Conservation (phyloP, 1,140 invertebrate species). For the Armadillidium nasatum region DNA sequence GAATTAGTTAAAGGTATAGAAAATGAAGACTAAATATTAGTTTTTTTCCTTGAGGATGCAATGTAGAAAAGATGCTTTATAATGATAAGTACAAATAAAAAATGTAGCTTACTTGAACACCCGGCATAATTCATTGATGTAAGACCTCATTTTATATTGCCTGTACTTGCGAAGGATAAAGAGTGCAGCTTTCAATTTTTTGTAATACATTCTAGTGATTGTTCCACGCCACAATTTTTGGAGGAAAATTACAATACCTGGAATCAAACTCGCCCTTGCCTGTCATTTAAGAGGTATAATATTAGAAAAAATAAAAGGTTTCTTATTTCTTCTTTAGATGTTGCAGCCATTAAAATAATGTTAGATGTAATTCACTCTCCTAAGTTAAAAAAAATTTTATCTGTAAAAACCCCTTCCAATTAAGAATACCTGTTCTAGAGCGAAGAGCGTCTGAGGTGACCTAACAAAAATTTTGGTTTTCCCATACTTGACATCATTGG, state of each 20-base stretch:
- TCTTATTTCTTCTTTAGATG: too few species aligned
- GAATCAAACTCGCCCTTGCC: slow-evolving; percentile 72
- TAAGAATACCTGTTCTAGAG: slow-evolving; percentile 65
- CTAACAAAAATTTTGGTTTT: slow-evolving; percentile 93
- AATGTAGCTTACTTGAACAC: slow-evolving; percentile 56
- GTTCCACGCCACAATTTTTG: slow-evolving; percentile 91
- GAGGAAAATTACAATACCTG: slow-evolving; percentile 80
- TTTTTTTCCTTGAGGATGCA: too few species aligned
- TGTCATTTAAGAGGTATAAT: too few species aligned
- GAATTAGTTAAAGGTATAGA: too few species aligned
- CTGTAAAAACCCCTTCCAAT: slow-evolving; percentile 42
- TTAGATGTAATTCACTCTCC: not conserved
- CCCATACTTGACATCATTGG: slow-evolving; percentile 83
- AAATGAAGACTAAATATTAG: too few species aligned
- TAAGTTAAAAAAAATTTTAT: not conserved
- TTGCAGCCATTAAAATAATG: too few species aligned
- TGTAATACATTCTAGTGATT: slow-evolving; percentile 70
- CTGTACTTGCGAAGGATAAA: slow-evolving; percentile 77
- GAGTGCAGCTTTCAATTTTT: slow-evolving; percentile 76
- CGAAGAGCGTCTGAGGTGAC: slow-evolving; percentile 80
- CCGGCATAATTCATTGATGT: slow-evolving; percentile 64
- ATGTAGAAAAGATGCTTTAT: too few species aligned
- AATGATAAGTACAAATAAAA: too few species aligned
- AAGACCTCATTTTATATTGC: slow-evolving; percentile 74
- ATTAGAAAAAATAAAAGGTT: too few species aligned